Evolutionary conservation across 2,113 vertebrate genomes (phyloP), one percentile per base, ranked within the genome.

Genomic region (Engystomops pustulosus): DNA sequence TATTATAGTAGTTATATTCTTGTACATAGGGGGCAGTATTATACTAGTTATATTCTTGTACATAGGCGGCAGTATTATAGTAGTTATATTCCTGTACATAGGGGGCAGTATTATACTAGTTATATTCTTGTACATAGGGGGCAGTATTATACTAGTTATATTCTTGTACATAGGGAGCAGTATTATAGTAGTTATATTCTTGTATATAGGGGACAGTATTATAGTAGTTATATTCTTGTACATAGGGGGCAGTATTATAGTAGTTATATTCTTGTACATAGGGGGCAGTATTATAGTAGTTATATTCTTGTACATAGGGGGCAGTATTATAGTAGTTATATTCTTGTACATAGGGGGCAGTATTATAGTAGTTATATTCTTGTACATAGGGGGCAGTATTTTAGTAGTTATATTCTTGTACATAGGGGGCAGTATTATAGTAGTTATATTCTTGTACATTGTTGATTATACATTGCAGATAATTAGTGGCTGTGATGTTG

Each of bases 21-120:
- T 58, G 53, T 58, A 58, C 23, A 58, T 58, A 58, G n/a, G 53
- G n/a, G 4, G 53, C 23, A 58, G 53, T 25, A 58, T 58, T 58
- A 58, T 58, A 58, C n/a, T 58, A 58, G 53, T 58, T 58, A 58
- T 58, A 58, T 58, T 25, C 53, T 58, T 58, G n/a, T 58, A 58
- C 23, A 49, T 49, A 49, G 47, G 44, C n/a, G 14, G 44, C 10
- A 45, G 44, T 45, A 45, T 45, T 45, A 45, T 45, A 45, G 44
- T 5, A 45, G 44, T 45, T 45, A 45, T 45, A 45, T 45, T 45
- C 44, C 14, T 45, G 2, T 45, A 45, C 44, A 45, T 45, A 45
- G 44, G 53, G n/a, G 9, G 53, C 53, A 58, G 53, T 25, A 58
- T 58, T 58, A 58, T 58, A 58, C n/a, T 58, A 58, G 53, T 58